Evolutionary conservation across 2,113 vertebrate genomes (phyloP).

Genomic region (Leptobrachium leishanense): DNA sequence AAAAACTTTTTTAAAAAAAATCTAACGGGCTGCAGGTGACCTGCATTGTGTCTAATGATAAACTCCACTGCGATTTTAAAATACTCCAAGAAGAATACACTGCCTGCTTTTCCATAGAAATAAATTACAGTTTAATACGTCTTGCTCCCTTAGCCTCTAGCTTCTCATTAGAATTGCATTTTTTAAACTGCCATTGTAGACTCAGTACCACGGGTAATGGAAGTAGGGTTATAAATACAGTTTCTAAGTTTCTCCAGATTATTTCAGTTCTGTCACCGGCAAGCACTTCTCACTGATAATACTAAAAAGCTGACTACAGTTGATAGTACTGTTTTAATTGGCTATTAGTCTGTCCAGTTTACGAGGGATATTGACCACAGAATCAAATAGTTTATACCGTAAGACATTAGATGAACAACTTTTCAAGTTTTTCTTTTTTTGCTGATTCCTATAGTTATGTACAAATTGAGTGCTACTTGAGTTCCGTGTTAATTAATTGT

Average conservation of each 20-base stretch:
- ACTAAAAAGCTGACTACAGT: neutral
- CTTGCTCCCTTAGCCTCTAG: neutral
- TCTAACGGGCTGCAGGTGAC: too few species aligned
- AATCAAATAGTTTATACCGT: neutral
- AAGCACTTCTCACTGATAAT: slow-evolving; percentile 1
- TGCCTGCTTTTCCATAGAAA: neutral
- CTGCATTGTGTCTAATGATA: too few species aligned
- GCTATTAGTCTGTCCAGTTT: neutral
- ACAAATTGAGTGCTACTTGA: too few species aligned
- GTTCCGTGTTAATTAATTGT: too few species aligned
- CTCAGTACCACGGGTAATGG: neutral
- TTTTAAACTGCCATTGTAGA: slow-evolving; percentile 1
- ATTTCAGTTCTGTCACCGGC: neutral
- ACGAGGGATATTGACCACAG: slow-evolving; percentile 10
- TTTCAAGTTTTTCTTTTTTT: neutral
- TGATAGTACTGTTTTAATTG: slow-evolving; percentile 15
- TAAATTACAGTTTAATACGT: neutral
- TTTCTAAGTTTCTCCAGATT: slow-evolving; percentile 1
- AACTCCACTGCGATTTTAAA: neutral
- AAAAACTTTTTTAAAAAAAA: too few species aligned
- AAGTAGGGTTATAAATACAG: neutral
- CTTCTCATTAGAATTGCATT: neutral
- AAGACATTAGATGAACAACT: neutral
- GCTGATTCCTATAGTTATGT: too few species aligned
- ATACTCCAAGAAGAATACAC: neutral